A percentile compares a stretch with the other conserved stretches of the same genome.
Evolutionary conservation across 1,140 invertebrate genomes (phyloP).

Genomic region (Formica exsecta): DNA sequence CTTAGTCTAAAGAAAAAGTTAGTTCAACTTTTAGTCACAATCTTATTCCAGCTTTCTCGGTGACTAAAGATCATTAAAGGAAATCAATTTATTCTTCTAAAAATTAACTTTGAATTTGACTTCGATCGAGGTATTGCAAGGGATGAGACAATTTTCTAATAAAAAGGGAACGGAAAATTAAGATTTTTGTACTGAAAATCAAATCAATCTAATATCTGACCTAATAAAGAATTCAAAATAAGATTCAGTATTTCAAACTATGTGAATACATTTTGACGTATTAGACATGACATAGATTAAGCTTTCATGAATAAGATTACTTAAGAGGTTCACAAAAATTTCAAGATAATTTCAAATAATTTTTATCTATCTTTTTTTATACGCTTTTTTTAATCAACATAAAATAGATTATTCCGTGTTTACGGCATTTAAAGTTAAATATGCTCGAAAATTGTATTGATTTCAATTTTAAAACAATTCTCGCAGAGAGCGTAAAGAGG

Average conservation of each 20-base stretch:
- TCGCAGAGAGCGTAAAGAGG: not conserved
- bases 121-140: not conserved
- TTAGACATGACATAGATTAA: not conserved
- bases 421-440: not conserved
- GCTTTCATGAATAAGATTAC: not conserved
- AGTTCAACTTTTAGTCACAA: slow-evolving; percentile 42
- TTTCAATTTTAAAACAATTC: slow-evolving; percentile 5
- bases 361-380: not conserved
- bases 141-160: slow-evolving; percentile 7
- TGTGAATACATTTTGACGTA: not conserved
- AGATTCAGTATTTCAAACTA: not conserved
- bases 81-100: slow-evolving; percentile 43
- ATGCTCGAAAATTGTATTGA: not conserved
- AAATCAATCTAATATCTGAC: not conserved
- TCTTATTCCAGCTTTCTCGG: slow-evolving; percentile 24
- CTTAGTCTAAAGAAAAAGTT: slow-evolving; percentile 29
- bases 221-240: not conserved
- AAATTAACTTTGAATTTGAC: slow-evolving; percentile 44
- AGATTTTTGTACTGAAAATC: slow-evolving; percentile 10
- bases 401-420: not conserved
- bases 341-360: slow-evolving; percentile 1
- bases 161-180: not conserved
- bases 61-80: slow-evolving; percentile 37
- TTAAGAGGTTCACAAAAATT: not conserved
- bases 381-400: not conserved